These are phyloP conservation scores for Nannoperca obscura DNA, from an alignment of 2,797 vertebrate species.

Conservation along the genomic window DNA sequence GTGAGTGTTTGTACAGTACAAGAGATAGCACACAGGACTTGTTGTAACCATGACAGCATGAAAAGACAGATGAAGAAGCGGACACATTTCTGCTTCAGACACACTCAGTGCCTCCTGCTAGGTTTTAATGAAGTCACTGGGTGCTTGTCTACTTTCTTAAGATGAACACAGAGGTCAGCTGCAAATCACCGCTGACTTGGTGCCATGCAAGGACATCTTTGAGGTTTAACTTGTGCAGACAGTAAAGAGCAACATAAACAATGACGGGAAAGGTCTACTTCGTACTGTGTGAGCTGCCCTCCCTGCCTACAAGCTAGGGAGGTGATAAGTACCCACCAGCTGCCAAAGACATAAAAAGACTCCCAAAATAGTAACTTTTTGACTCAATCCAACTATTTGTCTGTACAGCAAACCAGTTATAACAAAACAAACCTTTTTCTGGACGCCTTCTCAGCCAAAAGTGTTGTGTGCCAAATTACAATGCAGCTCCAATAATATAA, in stretches of 20 bases:
- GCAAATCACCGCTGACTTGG: conserved; percentile 67
- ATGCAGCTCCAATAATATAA: conserved; percentile 65
- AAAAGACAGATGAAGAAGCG: conserved; percentile 63
- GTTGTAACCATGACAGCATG: conserved; percentile 73
- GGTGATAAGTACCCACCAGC: conserved; percentile 69
- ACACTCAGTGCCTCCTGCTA: conserved; percentile 40
- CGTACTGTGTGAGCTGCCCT: conserved; percentile 52
- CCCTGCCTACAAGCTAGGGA: conserved; percentile 59
- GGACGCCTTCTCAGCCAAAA: conserved; percentile 52
- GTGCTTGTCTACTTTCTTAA: conserved; percentile 59
- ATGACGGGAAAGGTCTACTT: conserved; percentile 70
- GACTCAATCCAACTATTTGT: conserved; percentile 61
- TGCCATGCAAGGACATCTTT: conserved; percentile 61
- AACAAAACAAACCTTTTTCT: conserved; percentile 61
- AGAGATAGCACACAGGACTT: conserved; percentile 49
- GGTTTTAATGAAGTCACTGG: conserved; percentile 80
- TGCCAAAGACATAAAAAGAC: conserved; percentile 70
- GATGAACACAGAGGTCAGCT: conserved; percentile 63
- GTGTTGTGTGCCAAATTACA: conserved; percentile 49
- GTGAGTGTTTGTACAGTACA: conserved; percentile 37
- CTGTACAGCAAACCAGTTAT: conserved; percentile 44
- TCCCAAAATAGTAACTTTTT: conserved; percentile 78
- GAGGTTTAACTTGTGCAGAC: conserved; percentile 56
- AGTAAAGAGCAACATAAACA: conserved; percentile 70
- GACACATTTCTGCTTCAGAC: conserved; percentile 52